Percentiles rank a stretch among this genome's conserved stretches.
Conservation (phyloP, 2,797 vertebrate species). For the Eupleurogrammus muticus region DNA sequence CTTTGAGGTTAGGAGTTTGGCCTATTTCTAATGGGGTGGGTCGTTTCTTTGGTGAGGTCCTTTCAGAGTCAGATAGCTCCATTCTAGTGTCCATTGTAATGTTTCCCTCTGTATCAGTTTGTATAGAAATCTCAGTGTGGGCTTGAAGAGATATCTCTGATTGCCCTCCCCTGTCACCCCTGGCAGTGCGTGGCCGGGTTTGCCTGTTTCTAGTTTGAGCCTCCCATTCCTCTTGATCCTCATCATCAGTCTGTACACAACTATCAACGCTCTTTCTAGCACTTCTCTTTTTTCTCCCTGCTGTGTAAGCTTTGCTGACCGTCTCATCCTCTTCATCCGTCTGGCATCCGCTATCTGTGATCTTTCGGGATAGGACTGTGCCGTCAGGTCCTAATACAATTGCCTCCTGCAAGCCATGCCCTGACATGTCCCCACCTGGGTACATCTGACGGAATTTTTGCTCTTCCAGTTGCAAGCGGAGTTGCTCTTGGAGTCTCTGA, state of each 20-base stretch:
- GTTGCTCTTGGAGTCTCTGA: constrained; percentile 97
- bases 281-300: constrained; percentile 89
- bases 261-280: constrained; percentile 96
- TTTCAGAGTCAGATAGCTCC: constrained; percentile 93
- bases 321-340: constrained; percentile 95
- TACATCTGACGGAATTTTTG: constrained; percentile 97
- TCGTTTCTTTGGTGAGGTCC: constrained; percentile 91
- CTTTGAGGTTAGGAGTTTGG: constrained; percentile 91
- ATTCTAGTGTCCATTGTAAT: constrained; percentile 93
- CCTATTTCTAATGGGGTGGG: constrained; percentile 95
- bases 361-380: constrained; percentile 87
- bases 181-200: constrained; percentile 79
- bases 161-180: constrained; percentile 87
- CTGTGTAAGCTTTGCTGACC: constrained; percentile 89
- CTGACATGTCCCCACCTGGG: constrained; percentile 88
- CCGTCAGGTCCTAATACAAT: constrained; percentile 82
- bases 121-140: constrained; percentile 97
- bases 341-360: constrained; percentile 97
- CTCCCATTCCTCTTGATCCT: constrained; percentile 99
- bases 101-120: constrained; percentile 95
- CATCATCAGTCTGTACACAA: constrained; percentile 98
- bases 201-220: constrained; percentile 84
- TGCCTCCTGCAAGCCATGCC: constrained; percentile 88
- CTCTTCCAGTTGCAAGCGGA: constrained; percentile 95
- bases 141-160: constrained; percentile 90